A percentile compares a stretch with the other conserved stretches of the same genome.
These are phyloP conservation scores for Dione juno DNA, from an alignment of 2,888 invertebrate species.

Conservation along the genomic window DNA sequence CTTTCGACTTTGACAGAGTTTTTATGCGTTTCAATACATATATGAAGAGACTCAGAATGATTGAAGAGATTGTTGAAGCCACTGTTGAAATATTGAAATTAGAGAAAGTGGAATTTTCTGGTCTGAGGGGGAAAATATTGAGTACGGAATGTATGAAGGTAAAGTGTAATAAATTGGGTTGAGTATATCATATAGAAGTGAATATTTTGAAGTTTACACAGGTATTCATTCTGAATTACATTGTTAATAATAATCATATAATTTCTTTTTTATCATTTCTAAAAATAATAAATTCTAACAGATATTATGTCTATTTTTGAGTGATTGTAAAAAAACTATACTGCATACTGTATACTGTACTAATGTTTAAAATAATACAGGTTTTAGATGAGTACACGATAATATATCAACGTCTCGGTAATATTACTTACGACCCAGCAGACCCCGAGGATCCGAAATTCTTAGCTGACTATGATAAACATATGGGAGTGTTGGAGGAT, in stretches of 20 bases:
- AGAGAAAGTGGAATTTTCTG: constrained; percentile 92
- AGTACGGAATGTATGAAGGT: constrained; percentile 80
- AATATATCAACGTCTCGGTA: constrained; percentile 66
- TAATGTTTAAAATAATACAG: constrained; percentile 48
- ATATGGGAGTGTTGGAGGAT: constrained; percentile 85
- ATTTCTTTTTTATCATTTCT: too few species aligned
- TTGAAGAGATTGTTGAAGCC: constrained; percentile 88
- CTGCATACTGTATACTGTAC: too few species aligned
- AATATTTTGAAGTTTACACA: too few species aligned
- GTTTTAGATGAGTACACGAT: constrained; percentile 68
- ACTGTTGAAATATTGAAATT: constrained; percentile 92
- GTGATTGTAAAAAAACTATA: too few species aligned
- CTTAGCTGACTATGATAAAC: constrained; percentile 84
- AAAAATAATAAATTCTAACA: too few species aligned
- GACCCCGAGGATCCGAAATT: constrained; percentile 88
- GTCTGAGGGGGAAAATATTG: constrained; percentile 85
- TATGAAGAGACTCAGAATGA: constrained; percentile 84
- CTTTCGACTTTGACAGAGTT: constrained; percentile 88
- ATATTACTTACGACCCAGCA: constrained; percentile 89
- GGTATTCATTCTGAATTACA: too few species aligned
- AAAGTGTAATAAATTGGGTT: constrained; percentile 16
- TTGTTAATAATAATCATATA: too few species aligned
- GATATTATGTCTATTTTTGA: too few species aligned
- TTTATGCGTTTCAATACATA: constrained; percentile 87
- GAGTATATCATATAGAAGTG: too few species aligned